Conservation (phyloP, 2,113 vertebrate genomes). For the Barbus barbus region DNA sequence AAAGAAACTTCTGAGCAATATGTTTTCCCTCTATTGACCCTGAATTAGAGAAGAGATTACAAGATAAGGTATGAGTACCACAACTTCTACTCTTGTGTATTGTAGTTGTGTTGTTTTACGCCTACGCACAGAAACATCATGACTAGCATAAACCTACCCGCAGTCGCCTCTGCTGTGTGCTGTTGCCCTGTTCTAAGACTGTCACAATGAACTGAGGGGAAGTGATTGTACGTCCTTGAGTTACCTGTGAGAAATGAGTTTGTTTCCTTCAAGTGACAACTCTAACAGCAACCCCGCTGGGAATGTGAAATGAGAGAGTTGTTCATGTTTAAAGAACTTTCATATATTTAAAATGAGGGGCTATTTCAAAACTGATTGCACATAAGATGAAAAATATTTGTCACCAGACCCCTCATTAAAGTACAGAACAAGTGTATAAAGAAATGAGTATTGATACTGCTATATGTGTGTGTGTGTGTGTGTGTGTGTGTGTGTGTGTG, state of each 20-base stretch:
- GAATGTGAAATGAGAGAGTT: neutral
- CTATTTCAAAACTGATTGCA: neutral
- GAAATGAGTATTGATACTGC: no score
- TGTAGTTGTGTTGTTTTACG: neutral
- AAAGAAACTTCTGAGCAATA: neutral
- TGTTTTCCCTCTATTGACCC: neutral
- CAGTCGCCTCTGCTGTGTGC: neutral
- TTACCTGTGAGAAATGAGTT: slow-evolving; percentile 22
- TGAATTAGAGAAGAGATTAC: neutral
- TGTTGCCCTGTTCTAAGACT: slow-evolving; percentile 12
- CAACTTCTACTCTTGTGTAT: neutral
- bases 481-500: no score
- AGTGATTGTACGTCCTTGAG: slow-evolving; percentile 23
- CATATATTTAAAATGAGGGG: neutral
- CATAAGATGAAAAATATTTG: no score
- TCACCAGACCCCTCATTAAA: neutral
- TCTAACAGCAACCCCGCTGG: neutral
- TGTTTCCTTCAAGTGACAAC: neutral
- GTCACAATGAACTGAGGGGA: neutral
- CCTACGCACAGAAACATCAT: neutral
- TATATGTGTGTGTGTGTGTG: no score
- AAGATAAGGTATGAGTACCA: neutral
- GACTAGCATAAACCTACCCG: neutral
- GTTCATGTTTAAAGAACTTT: neutral
- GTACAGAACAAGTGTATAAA: neutral